Percentiles rank a stretch among this genome's conserved stretches.
These are phyloP conservation scores for Cenopis cana DNA, from an alignment of 2,888 invertebrate genomes.

Conservation along the genomic window DNA sequence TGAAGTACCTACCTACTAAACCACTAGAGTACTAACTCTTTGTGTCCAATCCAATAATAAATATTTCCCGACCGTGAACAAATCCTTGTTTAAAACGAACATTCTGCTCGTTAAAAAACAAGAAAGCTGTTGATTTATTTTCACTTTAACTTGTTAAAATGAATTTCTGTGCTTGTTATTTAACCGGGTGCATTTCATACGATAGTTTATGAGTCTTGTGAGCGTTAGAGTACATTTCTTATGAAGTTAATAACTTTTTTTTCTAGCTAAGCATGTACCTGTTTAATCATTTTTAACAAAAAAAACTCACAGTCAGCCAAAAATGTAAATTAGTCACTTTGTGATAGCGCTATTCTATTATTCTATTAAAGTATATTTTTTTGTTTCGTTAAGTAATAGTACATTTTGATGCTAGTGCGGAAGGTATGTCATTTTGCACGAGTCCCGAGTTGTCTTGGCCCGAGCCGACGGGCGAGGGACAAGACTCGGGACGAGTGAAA, in stretches of 20 bases:
- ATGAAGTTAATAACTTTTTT: background rate
- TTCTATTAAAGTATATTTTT: no score
- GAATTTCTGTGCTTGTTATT: conserved; percentile 19
- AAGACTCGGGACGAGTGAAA: no score
- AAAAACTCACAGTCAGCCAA: no score
- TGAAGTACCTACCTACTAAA: background rate
- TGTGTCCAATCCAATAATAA: background rate
- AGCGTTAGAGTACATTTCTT: background rate
- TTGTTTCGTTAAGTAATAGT: no score
- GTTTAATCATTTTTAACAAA: no score
- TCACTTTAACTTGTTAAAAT: conserved; percentile 24
- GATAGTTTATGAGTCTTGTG: conserved; percentile 15
- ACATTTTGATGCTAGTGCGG: no score
- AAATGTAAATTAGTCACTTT: no score
- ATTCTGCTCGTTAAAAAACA: conserved; percentile 12
- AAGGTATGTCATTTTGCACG: no score
- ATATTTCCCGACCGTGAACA: background rate
- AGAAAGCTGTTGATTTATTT: conserved; percentile 28
- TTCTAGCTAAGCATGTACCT: no score
- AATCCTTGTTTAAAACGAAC: conserved; percentile 5
- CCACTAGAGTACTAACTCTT: background rate
- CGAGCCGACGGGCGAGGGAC: no score
- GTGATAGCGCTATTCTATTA: no score
- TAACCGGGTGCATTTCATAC: conserved; percentile 14
- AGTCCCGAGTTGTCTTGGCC: no score